A percentile compares a stretch with the other conserved stretches of the same genome.
Conservation (phyloP, 2,797 vertebrate species). For the Anguilla anguilla region DNA sequence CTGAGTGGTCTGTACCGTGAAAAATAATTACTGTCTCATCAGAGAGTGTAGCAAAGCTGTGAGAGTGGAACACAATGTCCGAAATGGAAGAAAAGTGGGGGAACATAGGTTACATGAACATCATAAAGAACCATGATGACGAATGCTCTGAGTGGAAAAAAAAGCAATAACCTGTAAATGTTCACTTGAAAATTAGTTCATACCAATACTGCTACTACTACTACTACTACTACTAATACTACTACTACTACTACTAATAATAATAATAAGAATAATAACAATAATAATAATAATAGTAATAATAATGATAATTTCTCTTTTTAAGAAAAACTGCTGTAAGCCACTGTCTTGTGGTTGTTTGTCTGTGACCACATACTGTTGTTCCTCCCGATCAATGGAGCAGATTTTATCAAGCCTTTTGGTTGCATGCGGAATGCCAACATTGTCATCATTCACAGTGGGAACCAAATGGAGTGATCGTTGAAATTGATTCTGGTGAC, state of each 20-base stretch:
- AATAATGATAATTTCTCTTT: constrained; percentile 36
- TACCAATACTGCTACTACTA: neutral
- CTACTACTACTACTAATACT: neutral
- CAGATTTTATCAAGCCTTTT: constrained; percentile 74
- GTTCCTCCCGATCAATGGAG: constrained; percentile 65
- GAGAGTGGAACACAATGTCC: neutral
- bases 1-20: neutral
- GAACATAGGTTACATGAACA: neutral
- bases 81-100: neutral
- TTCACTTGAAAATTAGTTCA: neutral
- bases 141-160: neutral
- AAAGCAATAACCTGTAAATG: neutral
- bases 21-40: neutral
- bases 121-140: neutral
- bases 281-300: constrained; percentile 36
- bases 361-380: constrained; percentile 49
- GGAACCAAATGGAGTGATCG: constrained; percentile 74
- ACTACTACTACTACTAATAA: neutral
- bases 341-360: constrained; percentile 45
- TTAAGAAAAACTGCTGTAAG: constrained; percentile 30
- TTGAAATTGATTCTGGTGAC: constrained; percentile 73
- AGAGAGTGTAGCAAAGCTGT: neutral
- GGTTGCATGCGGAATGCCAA: constrained; percentile 76
- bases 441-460: constrained; percentile 78
- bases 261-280: neutral